phyloP scores from a whole-genome alignment of 2,888 invertebrate species.

The Phasia obesa region DNA sequence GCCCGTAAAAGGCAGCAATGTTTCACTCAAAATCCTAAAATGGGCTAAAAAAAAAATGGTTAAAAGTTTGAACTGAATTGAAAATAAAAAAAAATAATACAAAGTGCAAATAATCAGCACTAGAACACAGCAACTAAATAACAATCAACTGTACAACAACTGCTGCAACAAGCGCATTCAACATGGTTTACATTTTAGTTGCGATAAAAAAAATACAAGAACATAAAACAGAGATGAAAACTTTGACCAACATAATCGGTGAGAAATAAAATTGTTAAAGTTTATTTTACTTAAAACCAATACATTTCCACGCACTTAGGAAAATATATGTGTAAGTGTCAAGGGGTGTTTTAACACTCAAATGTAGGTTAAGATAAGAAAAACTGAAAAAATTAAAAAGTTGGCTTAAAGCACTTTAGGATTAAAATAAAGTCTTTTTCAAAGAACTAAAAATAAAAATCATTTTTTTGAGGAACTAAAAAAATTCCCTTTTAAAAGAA shows the following conservation, averaged over 20 bases:
- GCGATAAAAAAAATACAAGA: neutral
- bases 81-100: neutral
- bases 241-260: constrained; percentile 29
- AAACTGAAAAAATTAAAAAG: neutral
- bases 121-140: constrained; percentile 12
- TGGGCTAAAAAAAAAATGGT: constrained; percentile 27
- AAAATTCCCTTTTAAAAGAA: too few relatives aligned
- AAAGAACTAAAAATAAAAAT: too few relatives aligned
- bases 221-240: constrained; percentile 27
- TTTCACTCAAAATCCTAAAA: neutral
- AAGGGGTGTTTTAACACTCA: constrained; percentile 4
- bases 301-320: constrained; percentile 10
- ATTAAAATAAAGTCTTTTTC: neutral
- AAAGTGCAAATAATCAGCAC: constrained; percentile 27
- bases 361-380: neutral
- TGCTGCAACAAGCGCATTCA: constrained; percentile 49
- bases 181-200: constrained; percentile 54
- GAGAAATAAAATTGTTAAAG: constrained; percentile 37
- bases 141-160: neutral
- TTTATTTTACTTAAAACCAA: constrained; percentile 25
- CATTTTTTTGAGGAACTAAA: neutral
- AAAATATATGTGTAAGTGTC: constrained; percentile 5
- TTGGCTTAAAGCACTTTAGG: neutral
- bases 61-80: constrained; percentile 30
- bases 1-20: neutral